phyloP scores from a whole-genome alignment of 2,113 vertebrate genomes.

The Sinocyclocheilus rhinocerous region DNA sequence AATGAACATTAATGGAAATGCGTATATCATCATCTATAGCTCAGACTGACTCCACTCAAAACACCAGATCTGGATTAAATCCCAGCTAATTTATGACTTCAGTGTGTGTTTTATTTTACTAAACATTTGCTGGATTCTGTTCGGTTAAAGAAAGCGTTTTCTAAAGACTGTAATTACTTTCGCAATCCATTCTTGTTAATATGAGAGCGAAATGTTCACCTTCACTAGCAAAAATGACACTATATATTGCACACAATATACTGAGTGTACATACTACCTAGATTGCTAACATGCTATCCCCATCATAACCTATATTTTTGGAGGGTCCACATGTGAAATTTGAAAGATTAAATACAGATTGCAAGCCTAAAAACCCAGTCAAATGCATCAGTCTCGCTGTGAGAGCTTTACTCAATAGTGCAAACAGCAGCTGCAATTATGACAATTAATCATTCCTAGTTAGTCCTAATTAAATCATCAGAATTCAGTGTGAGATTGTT shows the following conservation, averaged over 20 bases:
- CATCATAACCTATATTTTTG: too few species aligned
- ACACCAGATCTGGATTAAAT: not conserved
- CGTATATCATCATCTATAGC: not conserved
- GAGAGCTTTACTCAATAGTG: not conserved
- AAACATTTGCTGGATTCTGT: not conserved
- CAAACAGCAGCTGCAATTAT: not conserved
- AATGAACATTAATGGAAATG: not conserved
- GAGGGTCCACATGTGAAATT: too few species aligned
- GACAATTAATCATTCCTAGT: not conserved
- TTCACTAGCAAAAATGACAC: not conserved
- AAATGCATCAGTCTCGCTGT: not conserved
- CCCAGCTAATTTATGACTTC: not conserved
- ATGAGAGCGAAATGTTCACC: not conserved
- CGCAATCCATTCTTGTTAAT: not conserved
- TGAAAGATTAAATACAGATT: not conserved
- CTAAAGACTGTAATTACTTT: not conserved
- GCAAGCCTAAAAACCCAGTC: too few species aligned
- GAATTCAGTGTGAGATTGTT: not conserved
- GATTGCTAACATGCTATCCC: not conserved
- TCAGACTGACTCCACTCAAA: not conserved
- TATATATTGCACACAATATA: not conserved
- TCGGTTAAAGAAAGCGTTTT: not conserved
- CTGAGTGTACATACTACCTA: not conserved
- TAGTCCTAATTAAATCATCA: slow-evolving; percentile 14
- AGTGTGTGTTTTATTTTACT: not conserved